phyloP scores from a whole-genome alignment of 2,113 vertebrate species.

The Aphyosemion australe region DNA sequence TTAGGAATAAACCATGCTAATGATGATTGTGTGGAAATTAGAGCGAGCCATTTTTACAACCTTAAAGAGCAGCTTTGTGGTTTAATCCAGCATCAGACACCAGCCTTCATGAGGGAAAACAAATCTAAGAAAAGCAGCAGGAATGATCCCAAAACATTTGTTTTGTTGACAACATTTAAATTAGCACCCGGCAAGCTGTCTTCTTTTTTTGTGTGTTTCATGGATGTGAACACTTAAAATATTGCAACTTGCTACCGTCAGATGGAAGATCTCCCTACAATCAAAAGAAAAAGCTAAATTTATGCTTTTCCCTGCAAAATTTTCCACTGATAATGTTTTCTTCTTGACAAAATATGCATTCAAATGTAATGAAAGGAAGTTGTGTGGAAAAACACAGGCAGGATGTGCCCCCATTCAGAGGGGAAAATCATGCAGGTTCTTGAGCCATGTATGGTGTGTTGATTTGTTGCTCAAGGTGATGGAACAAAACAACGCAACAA shows the following conservation, averaged over 20 bases:
- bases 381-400: slow-evolving; percentile 29
- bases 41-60: slow-evolving; percentile 31
- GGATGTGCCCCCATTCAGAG: slow-evolving; percentile 43
- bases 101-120: slow-evolving; percentile 17
- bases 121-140: neutral
- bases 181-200: slow-evolving; percentile 1
- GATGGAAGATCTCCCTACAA: slow-evolving; percentile 6
- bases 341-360: slow-evolving; percentile 24
- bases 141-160: neutral
- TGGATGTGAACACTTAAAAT: slow-evolving; percentile 12
- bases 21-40: slow-evolving; percentile 39
- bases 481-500: slow-evolving; percentile 78
- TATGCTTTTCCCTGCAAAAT: slow-evolving; percentile 9
- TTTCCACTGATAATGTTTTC: slow-evolving; percentile 47
- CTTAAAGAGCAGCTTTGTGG: slow-evolving; percentile 34
- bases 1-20: slow-evolving; percentile 33
- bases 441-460: slow-evolving; percentile 68
- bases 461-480: slow-evolving; percentile 70
- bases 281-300: slow-evolving; percentile 18
- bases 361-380: slow-evolving; percentile 59
- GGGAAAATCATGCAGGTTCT: slow-evolving; percentile 44
- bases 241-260: neutral
- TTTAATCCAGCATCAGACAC: slow-evolving; percentile 28
- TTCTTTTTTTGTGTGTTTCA: neutral
- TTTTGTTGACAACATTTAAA: slow-evolving; percentile 12